These are phyloP conservation scores for Rhinatrema bivittatum DNA, from an alignment of 2,797 vertebrate genomes.

Conservation along the genomic window DNA sequence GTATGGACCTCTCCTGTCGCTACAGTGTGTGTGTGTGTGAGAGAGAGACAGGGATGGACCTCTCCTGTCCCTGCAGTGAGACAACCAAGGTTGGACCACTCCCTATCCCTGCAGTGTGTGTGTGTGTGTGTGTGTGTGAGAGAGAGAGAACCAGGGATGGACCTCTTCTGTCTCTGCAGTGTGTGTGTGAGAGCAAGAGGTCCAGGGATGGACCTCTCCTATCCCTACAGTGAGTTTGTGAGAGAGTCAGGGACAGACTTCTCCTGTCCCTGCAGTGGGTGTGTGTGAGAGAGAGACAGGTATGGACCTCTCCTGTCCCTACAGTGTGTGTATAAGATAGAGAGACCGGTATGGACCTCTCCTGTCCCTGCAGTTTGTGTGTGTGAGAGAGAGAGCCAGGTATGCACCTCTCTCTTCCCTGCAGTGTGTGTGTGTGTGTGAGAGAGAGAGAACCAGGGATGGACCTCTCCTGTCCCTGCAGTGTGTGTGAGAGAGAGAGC, in stretches of 20 bases:
- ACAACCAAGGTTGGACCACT: no score
- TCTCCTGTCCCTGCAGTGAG: neutral
- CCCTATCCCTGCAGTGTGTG: neutral
- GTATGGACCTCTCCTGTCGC: conserved; percentile 4
- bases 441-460: conserved; percentile 15
- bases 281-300: conserved; percentile 9
- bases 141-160: no score
- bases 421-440: no score
- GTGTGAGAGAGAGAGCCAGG: conserved; percentile 10
- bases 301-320: conserved; percentile 3
- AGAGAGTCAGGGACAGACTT: no score
- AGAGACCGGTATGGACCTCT: no score
- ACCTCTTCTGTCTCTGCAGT: neutral
- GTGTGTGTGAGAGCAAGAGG: conserved; percentile 15
- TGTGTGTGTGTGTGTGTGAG: no score
- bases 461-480: neutral
- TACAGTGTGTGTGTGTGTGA: neutral
- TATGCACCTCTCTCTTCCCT: conserved; percentile 3
- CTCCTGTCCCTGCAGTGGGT: neutral
- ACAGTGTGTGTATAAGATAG: conserved; percentile 2
- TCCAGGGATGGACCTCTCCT: no score
- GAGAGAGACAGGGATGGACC: conserved; percentile 18
- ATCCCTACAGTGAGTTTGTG: neutral
- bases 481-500: conserved; percentile 11
- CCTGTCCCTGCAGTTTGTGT: neutral